Base-by-base conservation (phyloP, 2,888 invertebrate species). In the Cyaniris semiargus region DNA sequence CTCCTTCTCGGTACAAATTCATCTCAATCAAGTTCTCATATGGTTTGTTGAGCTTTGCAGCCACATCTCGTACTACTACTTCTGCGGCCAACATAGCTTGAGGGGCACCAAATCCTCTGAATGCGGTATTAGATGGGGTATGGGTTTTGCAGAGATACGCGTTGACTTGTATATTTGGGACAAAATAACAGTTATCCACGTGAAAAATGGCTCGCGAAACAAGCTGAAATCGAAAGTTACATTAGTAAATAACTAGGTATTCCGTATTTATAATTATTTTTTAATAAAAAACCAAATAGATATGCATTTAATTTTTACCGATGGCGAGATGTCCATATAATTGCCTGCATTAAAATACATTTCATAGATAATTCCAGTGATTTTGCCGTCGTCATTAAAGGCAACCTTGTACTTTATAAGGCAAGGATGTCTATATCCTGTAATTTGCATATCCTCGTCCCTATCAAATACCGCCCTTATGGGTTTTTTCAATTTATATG, bases 101-200 rank as follows among this genome's bases (percentile, higher is more conserved):
- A 0, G 98, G 98, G 0, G 96, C 97, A 1, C 98, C 98, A 85
- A 98, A 98, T 1, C 98, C 98, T 84, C 99, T 94, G 85, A 98
- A 99, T 0, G 99, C 98, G 0, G 98, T 99, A 86, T 98, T 98
- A 0, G 98, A 97, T 0, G 98, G 96, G 81, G 97, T 89, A 92
- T 99, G 98, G 0, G 99, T 99, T 89, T 96, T 96, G 86, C 98
- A 99, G 8, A 96, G 93, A 86, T 95, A 96, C 0, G 97, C 97
- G 34, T 92, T 92, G 0, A 97, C 95, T 81, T 95, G 94, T 0
- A 96, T 90, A 81, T 96, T 96, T 8, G 97, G 97, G 82, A 98
- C 95, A 81, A 94, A 95, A 88, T 98, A 99, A 21, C 96, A 95
- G 87, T 98, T 98, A 86, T 97, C 97, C 76, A 96, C 95, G 84